Percentiles rank a stretch among this genome's conserved stretches.
Evolutionary conservation across 2,888 invertebrate genomes (phyloP).

Genomic region (Aradus depressus): DNA sequence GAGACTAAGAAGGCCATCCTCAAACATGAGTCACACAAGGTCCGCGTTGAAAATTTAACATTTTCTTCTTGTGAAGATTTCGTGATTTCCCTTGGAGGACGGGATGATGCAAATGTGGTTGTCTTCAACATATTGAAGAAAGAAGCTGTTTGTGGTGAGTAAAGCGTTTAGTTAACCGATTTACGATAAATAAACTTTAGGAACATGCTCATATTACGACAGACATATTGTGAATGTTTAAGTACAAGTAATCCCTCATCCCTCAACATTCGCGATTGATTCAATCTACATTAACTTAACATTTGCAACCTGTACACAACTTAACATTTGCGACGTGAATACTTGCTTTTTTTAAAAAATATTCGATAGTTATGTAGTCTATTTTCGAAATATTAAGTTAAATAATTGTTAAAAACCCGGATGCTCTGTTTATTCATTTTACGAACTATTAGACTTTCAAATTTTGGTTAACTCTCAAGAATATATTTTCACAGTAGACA

Average conservation of each 20-base stretch:
- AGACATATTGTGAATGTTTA: too few relatives aligned
- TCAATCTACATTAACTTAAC: too few relatives aligned
- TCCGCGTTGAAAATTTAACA: conserved; percentile 71
- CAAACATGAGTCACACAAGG: conserved; percentile 75
- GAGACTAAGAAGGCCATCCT: conserved; percentile 48
- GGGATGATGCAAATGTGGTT: conserved; percentile 79
- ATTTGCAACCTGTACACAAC: too few relatives aligned
- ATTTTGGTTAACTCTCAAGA: too few relatives aligned
- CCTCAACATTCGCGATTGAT: neutral
- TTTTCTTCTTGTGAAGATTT: conserved; percentile 73
- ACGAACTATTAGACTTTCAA: too few relatives aligned
- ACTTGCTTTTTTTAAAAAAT: neutral
- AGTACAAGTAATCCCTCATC: too few relatives aligned
- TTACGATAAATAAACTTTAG: neutral
- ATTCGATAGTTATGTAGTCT: too few relatives aligned
- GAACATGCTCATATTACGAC: neutral
- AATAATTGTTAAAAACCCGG: too few relatives aligned
- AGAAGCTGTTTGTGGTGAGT: conserved; percentile 40
- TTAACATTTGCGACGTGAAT: neutral
- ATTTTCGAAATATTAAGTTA: too few relatives aligned
- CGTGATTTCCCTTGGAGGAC: conserved; percentile 75
- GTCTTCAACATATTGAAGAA: conserved; percentile 63
- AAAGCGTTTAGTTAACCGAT: neutral
- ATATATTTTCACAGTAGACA: too few relatives aligned
- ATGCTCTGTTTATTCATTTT: too few relatives aligned